These are phyloP conservation scores for Actenoides hombroni DNA, from an alignment of 2,113 vertebrate species.

Conservation along the genomic window DNA sequence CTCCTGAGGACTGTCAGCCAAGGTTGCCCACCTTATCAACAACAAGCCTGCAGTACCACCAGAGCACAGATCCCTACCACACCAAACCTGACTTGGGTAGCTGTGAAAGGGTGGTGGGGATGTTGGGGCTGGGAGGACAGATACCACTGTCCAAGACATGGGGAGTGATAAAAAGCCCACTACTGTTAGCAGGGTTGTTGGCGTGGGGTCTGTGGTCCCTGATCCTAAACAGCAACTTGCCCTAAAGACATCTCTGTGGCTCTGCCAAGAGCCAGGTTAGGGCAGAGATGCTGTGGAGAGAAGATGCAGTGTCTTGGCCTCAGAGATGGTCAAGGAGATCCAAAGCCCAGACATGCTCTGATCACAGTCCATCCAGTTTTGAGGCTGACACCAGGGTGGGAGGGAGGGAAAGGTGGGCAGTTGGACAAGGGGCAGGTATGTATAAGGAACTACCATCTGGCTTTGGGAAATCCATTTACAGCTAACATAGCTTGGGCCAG, in stretches of 20 bases:
- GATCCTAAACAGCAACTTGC: background rate
- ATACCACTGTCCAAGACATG: background rate
- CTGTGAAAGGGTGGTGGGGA: background rate
- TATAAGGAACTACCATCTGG: background rate
- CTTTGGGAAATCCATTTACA: background rate
- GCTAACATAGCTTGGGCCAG: background rate
- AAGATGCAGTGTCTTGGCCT: rapidly evolving
- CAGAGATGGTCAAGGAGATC: background rate
- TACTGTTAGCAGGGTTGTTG: background rate
- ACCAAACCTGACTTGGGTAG: background rate
- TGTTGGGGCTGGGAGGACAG: background rate
- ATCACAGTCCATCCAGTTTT: background rate
- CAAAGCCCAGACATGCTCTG: rapidly evolving
- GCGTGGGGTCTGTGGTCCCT: background rate
- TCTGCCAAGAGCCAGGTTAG: background rate
- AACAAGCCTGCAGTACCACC: rapidly evolving
- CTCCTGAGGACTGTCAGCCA: background rate
- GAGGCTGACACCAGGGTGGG: rapidly evolving
- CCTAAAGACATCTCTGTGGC: background rate
- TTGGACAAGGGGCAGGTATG: background rate
- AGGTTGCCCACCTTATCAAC: background rate
- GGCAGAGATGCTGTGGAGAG: background rate
- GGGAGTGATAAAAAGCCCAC: background rate
- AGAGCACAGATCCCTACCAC: background rate
- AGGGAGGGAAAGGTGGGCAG: background rate